phyloP scores from a whole-genome alignment of 64 coral and sea anemone genomes.

The Stichodactyla helianthus region DNA sequence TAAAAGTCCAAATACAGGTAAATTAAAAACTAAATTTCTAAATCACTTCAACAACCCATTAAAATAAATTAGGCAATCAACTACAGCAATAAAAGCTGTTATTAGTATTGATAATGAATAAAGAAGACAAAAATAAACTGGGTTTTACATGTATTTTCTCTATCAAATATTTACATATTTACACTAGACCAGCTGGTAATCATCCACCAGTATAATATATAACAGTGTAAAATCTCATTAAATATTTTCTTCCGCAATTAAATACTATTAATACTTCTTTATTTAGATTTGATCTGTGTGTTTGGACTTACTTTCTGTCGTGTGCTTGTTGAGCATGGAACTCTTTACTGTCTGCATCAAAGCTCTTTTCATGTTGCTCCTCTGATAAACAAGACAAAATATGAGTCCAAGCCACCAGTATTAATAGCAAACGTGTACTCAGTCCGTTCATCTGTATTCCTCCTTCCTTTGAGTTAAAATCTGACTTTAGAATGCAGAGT shows the following conservation, averaged over 20 bases:
- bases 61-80: too few relatives aligned
- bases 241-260: not conserved
- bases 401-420: not conserved
- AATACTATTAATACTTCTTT: not conserved
- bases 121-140: too few relatives aligned
- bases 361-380: not conserved
- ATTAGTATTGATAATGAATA: too few relatives aligned
- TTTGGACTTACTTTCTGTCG: conserved; percentile 14
- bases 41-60: too few relatives aligned
- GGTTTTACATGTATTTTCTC: too few relatives aligned
- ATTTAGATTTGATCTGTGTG: not conserved
- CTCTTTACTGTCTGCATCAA: conserved; percentile 7
- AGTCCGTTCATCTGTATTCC: not conserved
- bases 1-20: too few relatives aligned
- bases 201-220: too few relatives aligned
- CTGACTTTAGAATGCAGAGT: not conserved
- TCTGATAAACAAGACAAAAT: not conserved
- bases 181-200: too few relatives aligned
- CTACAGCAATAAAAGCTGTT: too few relatives aligned
- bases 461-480: not conserved
- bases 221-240: too few relatives aligned
- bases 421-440: not conserved
- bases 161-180: too few relatives aligned
- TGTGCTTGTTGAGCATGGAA: conserved; percentile 23
- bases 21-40: too few relatives aligned